phyloP scores from a whole-genome alignment of 2,797 vertebrate genomes.

The Falco novaeseelandiae region DNA sequence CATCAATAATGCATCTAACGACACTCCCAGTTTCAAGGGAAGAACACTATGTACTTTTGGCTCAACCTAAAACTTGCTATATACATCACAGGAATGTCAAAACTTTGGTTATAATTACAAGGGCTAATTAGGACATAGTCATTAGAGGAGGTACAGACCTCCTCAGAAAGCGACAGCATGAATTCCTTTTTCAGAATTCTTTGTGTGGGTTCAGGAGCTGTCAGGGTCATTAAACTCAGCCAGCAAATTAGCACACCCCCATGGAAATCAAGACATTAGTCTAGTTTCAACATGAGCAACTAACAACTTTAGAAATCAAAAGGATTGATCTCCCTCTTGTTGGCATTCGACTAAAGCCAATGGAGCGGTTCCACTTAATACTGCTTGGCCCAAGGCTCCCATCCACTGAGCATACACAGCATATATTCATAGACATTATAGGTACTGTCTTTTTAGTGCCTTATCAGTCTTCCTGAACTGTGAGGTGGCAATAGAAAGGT shows the following conservation, averaged over 20 bases:
- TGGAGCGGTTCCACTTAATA: not conserved
- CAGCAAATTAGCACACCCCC: not conserved
- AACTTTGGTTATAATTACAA: not conserved
- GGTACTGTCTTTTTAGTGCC: not conserved
- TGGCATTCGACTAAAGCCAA: not conserved
- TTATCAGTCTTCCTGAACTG: not conserved
- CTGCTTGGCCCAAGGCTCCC: not conserved
- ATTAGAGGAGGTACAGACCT: not conserved
- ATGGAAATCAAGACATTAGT: not conserved
- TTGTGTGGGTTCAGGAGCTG: not conserved
- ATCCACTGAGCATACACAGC: accelerated
- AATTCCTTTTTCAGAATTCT: not conserved
- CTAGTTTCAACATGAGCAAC: not conserved
- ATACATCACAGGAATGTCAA: not conserved
- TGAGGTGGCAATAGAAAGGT: not conserved
- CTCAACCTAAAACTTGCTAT: not conserved
- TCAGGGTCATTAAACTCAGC: not conserved
- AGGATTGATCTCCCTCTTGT: not conserved
- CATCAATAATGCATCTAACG: conserved; percentile 36
- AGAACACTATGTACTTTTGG: not conserved
- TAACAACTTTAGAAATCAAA: not conserved
- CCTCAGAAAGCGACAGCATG: not conserved
- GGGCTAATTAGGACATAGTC: not conserved
- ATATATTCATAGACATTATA: not conserved
- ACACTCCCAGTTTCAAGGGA: not conserved